Conservation (phyloP, 2,888 invertebrate genomes). For the Ditula angustiorana region DNA sequence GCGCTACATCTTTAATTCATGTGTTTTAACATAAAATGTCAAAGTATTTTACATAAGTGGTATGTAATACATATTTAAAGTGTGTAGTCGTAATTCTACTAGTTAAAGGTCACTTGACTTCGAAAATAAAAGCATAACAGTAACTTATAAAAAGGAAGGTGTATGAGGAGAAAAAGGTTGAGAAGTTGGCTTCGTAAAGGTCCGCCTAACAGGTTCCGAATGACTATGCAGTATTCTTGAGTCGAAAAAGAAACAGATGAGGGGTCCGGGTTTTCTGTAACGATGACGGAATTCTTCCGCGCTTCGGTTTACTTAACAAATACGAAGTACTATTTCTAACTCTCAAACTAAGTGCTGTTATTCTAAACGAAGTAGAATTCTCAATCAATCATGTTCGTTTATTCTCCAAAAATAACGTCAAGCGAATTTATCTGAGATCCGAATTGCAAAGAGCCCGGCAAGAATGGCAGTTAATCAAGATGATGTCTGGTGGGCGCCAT, state of each 20-base stretch:
- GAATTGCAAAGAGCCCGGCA: conserved; percentile 19
- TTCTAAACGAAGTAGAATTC: conserved; percentile 5
- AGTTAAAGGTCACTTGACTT: neutral
- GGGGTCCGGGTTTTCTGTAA: conserved; percentile 9
- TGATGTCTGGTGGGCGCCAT: conserved; percentile 35
- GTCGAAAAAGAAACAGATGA: conserved; percentile 26
- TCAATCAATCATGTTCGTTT: conserved; percentile 23
- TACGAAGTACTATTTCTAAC: too few relatives aligned
- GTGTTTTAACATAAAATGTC: neutral
- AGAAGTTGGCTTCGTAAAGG: conserved; percentile 16
- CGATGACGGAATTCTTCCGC: too few relatives aligned
- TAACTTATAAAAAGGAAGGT: neutral
- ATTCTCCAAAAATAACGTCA: conserved; percentile 11
- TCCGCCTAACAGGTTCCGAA: conserved; percentile 9
- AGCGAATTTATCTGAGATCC: conserved; percentile 34
- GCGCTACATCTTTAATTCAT: neutral
- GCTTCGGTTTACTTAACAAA: too few relatives aligned
- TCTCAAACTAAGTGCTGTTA: neutral
- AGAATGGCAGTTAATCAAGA: conserved; percentile 41
- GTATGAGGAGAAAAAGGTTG: conserved; percentile 7
- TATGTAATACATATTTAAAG: neutral
- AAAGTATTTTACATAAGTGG: neutral
- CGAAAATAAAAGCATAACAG: neutral
- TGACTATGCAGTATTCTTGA: conserved; percentile 25
- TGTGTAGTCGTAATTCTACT: neutral